Conservation (phyloP, 2,888 invertebrate genomes). For the Byasa hedistus region DNA sequence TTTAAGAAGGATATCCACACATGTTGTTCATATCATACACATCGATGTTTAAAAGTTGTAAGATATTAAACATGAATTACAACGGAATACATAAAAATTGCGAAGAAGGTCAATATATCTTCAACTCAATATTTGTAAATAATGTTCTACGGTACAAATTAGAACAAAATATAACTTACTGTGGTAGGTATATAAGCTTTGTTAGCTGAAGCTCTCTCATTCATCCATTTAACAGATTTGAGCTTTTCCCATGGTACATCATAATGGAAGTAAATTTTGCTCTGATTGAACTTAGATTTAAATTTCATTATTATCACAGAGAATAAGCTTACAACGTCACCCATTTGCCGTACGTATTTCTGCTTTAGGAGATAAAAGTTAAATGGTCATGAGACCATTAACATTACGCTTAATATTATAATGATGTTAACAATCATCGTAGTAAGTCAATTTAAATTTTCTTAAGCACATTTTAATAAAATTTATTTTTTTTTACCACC, state of each 20-base stretch:
- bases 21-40: no score
- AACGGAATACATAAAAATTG: neutral
- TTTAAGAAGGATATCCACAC: no score
- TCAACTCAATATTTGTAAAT: constrained; percentile 5
- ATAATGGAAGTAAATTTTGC: constrained; percentile 69
- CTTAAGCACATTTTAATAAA: constrained; percentile 37
- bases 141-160: constrained; percentile 17
- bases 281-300: constrained; percentile 76
- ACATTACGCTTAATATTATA: constrained; percentile 50
- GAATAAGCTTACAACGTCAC: constrained; percentile 75
- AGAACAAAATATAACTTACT: constrained; percentile 52
- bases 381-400: constrained; percentile 68
- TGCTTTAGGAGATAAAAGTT: constrained; percentile 46
- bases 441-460: constrained; percentile 63
- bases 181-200: constrained; percentile 92
- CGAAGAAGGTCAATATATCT: neutral
- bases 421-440: constrained; percentile 58
- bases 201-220: constrained; percentile 85
- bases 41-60: no score
- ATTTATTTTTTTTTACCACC: constrained; percentile 31
- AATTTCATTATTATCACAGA: constrained; percentile 78
- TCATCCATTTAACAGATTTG: constrained; percentile 87
- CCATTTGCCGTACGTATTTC: constrained; percentile 57
- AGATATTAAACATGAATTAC: neutral
- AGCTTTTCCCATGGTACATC: constrained; percentile 72